These are phyloP conservation scores for Morone saxatilis DNA, from an alignment of 2,113 vertebrate genomes.

Conservation along the genomic window DNA sequence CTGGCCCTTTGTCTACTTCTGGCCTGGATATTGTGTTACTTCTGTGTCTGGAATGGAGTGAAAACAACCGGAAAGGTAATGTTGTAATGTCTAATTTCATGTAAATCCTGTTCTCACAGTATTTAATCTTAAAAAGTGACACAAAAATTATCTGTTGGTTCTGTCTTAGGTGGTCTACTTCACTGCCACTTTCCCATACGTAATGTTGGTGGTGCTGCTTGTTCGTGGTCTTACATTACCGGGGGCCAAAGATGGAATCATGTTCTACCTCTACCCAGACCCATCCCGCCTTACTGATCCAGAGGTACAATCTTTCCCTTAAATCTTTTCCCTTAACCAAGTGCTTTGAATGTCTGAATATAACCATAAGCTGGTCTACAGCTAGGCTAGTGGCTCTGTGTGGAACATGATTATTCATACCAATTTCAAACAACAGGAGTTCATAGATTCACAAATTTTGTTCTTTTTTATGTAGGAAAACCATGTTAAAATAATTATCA, in stretches of 20 bases:
- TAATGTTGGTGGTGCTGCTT: slow-evolving; percentile 91
- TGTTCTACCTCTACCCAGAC: slow-evolving; percentile 95
- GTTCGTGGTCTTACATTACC: slow-evolving; percentile 93
- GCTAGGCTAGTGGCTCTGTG: background rate
- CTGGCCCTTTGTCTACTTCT: slow-evolving; percentile 86
- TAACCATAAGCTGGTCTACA: background rate
- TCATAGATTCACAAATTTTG: no score
- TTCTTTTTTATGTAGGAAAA: no score
- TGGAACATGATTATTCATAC: no score
- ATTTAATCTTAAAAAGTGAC: background rate
- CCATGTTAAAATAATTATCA: no score
- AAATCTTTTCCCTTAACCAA: background rate
- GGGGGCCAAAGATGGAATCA: slow-evolving; percentile 90
- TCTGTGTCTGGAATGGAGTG: slow-evolving; percentile 90
- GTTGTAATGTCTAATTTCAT: background rate
- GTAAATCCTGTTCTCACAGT: background rate
- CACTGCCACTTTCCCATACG: slow-evolving; percentile 94
- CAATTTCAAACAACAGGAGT: no score
- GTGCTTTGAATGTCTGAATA: background rate
- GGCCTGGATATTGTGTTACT: slow-evolving; percentile 88
- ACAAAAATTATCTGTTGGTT: background rate
- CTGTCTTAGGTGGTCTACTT: slow-evolving; percentile 93
- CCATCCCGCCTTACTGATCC: slow-evolving; percentile 90
- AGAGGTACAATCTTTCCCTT: slow-evolving; percentile 80
- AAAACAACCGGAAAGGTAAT: slow-evolving; percentile 88